Evolutionary conservation across 2,888 invertebrate genomes (phyloP).

Genomic region (Netelia virgata): DNA sequence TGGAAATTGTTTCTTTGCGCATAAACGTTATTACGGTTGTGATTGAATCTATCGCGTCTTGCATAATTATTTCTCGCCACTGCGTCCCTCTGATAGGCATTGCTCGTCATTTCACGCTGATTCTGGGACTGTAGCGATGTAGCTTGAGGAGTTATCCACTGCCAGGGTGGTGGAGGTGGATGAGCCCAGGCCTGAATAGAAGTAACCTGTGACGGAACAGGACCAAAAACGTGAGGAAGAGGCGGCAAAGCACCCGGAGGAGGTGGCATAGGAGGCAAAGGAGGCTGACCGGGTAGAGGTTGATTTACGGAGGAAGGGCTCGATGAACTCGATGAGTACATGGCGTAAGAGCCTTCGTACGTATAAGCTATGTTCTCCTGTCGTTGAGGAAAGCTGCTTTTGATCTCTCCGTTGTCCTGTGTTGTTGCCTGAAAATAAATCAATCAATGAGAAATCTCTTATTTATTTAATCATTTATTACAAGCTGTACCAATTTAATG

Average conservation of each 20-base stretch:
- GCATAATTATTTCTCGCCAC: slow-evolving; percentile 78
- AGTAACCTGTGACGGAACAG: slow-evolving; percentile 80
- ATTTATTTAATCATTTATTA: background rate
- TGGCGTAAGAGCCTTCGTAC: slow-evolving; percentile 78
- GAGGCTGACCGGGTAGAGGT: slow-evolving; percentile 83
- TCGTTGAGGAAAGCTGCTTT: slow-evolving; percentile 63
- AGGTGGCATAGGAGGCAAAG: slow-evolving; percentile 83
- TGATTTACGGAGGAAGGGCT: slow-evolving; percentile 78
- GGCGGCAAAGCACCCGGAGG: slow-evolving; percentile 80
- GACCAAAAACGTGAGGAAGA: slow-evolving; percentile 79
- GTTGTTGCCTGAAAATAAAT: slow-evolving; percentile 72
- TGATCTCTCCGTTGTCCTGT: slow-evolving; percentile 78
- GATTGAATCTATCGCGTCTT: slow-evolving; percentile 80
- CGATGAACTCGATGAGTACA: slow-evolving; percentile 77
- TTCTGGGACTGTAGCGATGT: slow-evolving; percentile 77
- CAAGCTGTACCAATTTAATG: background rate
- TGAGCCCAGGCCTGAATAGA: slow-evolving; percentile 81
- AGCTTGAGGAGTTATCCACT: slow-evolving; percentile 82
- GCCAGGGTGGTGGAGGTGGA: slow-evolving; percentile 79
- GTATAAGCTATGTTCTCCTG: slow-evolving; percentile 77
- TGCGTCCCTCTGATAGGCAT: slow-evolving; percentile 79
- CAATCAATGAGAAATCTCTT: background rate
- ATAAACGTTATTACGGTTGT: slow-evolving; percentile 79
- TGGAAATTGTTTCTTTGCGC: slow-evolving; percentile 81
- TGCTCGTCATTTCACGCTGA: slow-evolving; percentile 74